A percentile compares a stretch with the other conserved stretches of the same genome.
Evolutionary conservation across 2,113 vertebrate genomes (phyloP).

Genomic region (Phycodurus eques): DNA sequence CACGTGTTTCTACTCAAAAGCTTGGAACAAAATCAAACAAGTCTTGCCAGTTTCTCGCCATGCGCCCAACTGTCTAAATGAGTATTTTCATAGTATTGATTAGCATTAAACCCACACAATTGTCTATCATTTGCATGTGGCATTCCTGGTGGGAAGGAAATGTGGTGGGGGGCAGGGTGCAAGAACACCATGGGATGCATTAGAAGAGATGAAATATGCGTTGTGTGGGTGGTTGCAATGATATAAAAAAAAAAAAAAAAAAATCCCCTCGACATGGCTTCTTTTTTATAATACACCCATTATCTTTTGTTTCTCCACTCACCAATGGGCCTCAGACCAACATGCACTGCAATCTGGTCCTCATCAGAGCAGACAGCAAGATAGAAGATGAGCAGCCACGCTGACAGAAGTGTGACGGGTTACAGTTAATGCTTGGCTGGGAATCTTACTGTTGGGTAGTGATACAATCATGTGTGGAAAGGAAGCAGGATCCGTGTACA

Average conservation of each 20-base stretch:
- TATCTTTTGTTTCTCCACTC: constrained; percentile 68
- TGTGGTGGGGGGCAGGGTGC: constrained; percentile 1
- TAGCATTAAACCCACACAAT: constrained; percentile 60
- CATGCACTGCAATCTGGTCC: constrained; percentile 51
- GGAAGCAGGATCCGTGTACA: constrained; percentile 61
- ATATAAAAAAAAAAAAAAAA: constrained; percentile 51
- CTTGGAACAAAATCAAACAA: constrained; percentile 40
- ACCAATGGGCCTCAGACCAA: constrained; percentile 44
- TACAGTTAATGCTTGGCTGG: constrained; percentile 67
- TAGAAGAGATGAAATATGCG: constrained; percentile 41
- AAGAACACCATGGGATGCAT: constrained; percentile 15
- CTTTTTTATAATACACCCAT: constrained; percentile 71
- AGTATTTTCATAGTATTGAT: constrained; percentile 69
- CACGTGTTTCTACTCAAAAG: constrained; percentile 21
- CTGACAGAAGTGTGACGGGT: constrained; percentile 64
- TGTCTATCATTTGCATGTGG: constrained; percentile 60
- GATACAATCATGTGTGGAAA: constrained; percentile 75
- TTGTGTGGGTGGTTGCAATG: constrained; percentile 57
- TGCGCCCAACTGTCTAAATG: constrained; percentile 51
- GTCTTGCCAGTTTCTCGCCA: constrained; percentile 31
- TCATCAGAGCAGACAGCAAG: constrained; percentile 63
- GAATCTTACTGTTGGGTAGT: constrained; percentile 66
- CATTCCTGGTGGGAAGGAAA: constrained; percentile 15
- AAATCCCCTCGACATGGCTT: constrained; percentile 59
- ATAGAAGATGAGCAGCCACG: constrained; percentile 54